phyloP scores from a whole-genome alignment of 2,797 vertebrate genomes.

The Geotrypetes seraphini region DNA sequence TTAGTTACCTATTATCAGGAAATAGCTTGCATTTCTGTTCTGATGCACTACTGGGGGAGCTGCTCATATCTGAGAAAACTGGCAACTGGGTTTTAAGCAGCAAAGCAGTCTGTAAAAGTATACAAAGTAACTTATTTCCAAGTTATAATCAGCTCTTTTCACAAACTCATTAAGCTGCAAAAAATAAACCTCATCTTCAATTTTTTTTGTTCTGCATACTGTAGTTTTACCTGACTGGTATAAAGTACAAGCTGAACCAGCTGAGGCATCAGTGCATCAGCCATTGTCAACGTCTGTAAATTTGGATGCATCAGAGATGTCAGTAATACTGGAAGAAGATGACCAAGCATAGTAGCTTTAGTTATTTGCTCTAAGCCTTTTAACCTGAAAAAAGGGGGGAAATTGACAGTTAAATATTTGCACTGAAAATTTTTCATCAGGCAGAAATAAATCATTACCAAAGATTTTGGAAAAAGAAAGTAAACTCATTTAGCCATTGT shows the following conservation, averaged over 20 bases:
- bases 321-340: conserved; percentile 86
- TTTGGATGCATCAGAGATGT: conserved; percentile 97
- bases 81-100: conserved; percentile 90
- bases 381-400: conserved; percentile 72
- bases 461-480: too few species aligned
- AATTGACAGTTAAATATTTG: too few species aligned
- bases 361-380: conserved; percentile 95
- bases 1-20: conserved; percentile 72
- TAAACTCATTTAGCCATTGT: too few species aligned
- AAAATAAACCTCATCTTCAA: too few species aligned
- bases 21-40: conserved; percentile 69
- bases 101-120: conserved; percentile 79
- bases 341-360: conserved; percentile 94
- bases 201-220: too few species aligned
- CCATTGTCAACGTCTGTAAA: conserved; percentile 85
- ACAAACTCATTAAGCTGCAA: too few species aligned
- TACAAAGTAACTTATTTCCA: conserved; percentile 10
- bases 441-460: too few species aligned
- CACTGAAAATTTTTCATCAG: too few species aligned
- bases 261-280: conserved; percentile 94
- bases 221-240: conserved; percentile 91
- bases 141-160: too few species aligned
- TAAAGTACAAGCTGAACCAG: conserved; percentile 94
- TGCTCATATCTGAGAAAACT: conserved; percentile 70
- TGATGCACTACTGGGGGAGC: conserved; percentile 46